Conservation (phyloP, 2,888 invertebrate species). For the Stomorhina lunata region DNA sequence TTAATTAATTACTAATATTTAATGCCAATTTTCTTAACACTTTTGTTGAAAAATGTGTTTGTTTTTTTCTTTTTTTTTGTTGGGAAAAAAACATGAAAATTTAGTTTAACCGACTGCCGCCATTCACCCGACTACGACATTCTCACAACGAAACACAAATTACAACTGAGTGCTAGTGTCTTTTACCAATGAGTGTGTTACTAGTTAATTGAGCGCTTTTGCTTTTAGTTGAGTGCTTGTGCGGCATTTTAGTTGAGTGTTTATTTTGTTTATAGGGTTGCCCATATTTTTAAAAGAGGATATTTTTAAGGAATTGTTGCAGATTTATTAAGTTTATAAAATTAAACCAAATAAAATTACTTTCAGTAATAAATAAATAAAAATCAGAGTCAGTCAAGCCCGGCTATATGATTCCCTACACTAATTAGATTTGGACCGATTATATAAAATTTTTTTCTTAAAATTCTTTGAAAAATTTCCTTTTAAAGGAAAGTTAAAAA, state of each 20-base stretch:
- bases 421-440: too few species aligned
- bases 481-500: too few species aligned
- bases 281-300: not conserved
- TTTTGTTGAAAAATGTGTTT: conserved; percentile 39
- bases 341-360: not conserved
- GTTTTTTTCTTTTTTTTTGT: too few species aligned
- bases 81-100: conserved; percentile 27
- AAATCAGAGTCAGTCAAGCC: too few species aligned
- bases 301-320: not conserved
- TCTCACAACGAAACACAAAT: conserved; percentile 57
- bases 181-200: conserved; percentile 56
- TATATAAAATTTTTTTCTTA: too few species aligned
- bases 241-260: conserved; percentile 4
- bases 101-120: conserved; percentile 26
- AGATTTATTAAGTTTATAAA: not conserved
- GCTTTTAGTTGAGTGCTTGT: conserved; percentile 3
- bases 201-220: conserved; percentile 51
- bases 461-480: too few species aligned
- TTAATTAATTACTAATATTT: not conserved
- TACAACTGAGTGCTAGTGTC: conserved; percentile 50
- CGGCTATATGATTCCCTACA: too few species aligned
- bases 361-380: too few species aligned
- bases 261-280: conserved; percentile 1
- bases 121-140: conserved; percentile 25
- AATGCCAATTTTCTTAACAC: conserved; percentile 40